phyloP scores from a whole-genome alignment of 2,888 invertebrate species.

The Apamea crenata region DNA sequence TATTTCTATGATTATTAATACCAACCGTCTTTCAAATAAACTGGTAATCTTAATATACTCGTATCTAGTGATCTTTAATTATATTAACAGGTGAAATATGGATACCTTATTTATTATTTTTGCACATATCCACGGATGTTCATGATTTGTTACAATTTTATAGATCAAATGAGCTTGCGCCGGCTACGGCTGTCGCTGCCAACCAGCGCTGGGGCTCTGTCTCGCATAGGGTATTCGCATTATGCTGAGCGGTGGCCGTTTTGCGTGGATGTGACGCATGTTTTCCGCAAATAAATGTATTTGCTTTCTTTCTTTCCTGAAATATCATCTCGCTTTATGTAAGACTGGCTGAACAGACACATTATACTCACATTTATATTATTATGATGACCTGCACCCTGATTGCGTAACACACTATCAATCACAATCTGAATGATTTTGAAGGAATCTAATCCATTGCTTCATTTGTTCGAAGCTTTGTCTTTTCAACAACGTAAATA shows the following conservation, averaged over 20 bases:
- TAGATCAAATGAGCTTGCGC: conserved; percentile 18
- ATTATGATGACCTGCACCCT: no score
- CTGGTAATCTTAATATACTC: background rate
- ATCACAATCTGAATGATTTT: no score
- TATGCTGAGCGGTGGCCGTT: no score
- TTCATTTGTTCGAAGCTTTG: background rate
- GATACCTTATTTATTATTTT: conserved; percentile 11
- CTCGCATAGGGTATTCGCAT: no score
- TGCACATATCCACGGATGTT: background rate
- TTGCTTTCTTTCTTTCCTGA: background rate
- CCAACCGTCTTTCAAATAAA: background rate
- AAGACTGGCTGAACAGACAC: background rate
- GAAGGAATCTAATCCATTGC: background rate
- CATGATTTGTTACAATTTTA: conserved; percentile 20
- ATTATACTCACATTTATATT: no score
- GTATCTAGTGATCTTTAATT: conserved; percentile 20
- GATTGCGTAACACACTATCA: no score
- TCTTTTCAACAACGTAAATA: background rate
- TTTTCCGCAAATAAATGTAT: no score
- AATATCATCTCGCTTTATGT: conserved; percentile 6
- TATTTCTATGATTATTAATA: conserved; percentile 6
- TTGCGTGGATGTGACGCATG: no score
- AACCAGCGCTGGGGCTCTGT: no score
- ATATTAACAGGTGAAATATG: background rate
- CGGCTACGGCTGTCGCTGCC: no score